Conservation (phyloP, 2,888 invertebrate species). For the Actias luna region DNA sequence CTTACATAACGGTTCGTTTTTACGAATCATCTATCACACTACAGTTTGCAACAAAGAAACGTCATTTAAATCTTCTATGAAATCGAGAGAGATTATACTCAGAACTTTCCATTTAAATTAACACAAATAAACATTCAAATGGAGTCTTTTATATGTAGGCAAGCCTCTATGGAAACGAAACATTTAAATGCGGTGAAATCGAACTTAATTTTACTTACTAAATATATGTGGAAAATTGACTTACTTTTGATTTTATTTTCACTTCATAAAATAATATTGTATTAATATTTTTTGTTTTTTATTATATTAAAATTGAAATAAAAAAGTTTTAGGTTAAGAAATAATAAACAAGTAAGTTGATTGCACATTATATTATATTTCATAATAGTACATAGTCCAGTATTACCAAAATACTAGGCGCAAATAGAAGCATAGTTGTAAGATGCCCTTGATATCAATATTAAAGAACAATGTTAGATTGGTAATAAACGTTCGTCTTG, state of each 20-base stretch:
- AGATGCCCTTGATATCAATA: too few relatives aligned
- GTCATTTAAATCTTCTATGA: constrained; percentile 2
- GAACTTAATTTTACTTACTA: not conserved
- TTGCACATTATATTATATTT: too few relatives aligned
- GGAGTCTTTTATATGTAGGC: constrained; percentile 3
- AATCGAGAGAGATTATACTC: not conserved
- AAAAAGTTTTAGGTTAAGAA: too few relatives aligned
- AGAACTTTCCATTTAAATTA: constrained; percentile 7
- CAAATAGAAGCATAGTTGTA: not conserved
- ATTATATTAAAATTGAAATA: not conserved
- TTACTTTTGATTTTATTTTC: not conserved
- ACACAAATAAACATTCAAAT: constrained; percentile 7
- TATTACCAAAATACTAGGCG: not conserved
- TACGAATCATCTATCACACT: not conserved
- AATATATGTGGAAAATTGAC: not conserved
- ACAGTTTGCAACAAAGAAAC: not conserved
- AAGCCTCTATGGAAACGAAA: constrained; percentile 1
- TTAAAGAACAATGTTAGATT: not conserved
- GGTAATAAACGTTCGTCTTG: too few relatives aligned
- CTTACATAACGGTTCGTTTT: not conserved
- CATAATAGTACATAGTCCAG: too few relatives aligned
- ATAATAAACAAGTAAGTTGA: too few relatives aligned
- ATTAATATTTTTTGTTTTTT: too few relatives aligned
- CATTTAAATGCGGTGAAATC: constrained; percentile 3
- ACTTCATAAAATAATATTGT: not conserved